phyloP scores from a whole-genome alignment of 2,797 vertebrate species.

The Natrix natrix region DNA sequence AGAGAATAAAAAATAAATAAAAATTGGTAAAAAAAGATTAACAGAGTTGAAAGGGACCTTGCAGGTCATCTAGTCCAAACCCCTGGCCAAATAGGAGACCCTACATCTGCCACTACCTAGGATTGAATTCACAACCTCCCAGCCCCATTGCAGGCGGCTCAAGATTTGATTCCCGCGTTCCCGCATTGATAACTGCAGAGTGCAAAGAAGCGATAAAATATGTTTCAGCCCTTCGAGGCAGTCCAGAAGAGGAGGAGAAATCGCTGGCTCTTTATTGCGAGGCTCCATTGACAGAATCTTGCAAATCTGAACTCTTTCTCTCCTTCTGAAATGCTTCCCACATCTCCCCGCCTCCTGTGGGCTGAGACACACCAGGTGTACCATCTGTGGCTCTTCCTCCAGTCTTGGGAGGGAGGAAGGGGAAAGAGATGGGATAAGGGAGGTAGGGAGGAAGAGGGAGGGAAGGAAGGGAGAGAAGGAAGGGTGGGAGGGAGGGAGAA shows the following conservation, averaged over 20 bases:
- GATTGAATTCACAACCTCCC: no score
- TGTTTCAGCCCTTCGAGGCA: background rate
- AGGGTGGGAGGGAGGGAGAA: no score
- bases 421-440: no score
- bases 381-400: background rate
- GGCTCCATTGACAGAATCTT: background rate
- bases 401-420: background rate
- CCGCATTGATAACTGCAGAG: background rate
- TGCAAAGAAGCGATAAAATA: background rate
- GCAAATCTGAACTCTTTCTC: background rate
- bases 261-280: background rate
- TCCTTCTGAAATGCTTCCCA: background rate
- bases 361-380: background rate
- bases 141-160: background rate
- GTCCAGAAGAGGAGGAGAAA: background rate
- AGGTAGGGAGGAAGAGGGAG: no score
- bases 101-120: no score
- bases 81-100: no score
- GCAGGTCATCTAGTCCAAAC: no score
- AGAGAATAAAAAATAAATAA: no score
- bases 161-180: background rate
- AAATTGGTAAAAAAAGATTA: no score
- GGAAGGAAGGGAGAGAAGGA: no score
- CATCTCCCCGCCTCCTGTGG: background rate
- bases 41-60: no score